phyloP scores from a whole-genome alignment of 2,797 vertebrate genomes.

The Platyrinchus mystaceus region DNA sequence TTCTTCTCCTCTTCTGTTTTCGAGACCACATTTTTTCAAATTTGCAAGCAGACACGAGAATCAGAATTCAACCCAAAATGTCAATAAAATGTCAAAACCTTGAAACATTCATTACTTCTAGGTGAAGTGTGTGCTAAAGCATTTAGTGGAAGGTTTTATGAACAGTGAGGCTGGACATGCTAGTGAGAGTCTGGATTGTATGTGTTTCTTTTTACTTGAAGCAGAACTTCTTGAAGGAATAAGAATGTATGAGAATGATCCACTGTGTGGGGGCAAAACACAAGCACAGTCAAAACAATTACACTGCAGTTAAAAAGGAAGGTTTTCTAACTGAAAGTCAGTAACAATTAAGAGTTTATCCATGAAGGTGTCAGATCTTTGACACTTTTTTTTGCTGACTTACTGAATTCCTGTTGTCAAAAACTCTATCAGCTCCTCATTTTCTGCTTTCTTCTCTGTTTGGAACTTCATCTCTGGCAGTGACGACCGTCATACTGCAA shows the following conservation, averaged over 20 bases:
- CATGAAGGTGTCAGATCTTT: neutral
- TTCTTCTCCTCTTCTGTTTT: neutral
- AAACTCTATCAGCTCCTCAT: neutral
- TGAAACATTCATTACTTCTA: neutral
- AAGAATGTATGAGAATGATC: neutral
- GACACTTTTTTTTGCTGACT: neutral
- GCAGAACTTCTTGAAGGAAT: neutral
- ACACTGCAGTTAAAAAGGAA: neutral
- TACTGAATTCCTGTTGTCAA: neutral
- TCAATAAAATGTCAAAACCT: neutral
- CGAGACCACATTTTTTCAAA: neutral
- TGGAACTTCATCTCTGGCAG: neutral
- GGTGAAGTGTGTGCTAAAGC: neutral
- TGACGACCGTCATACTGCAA: fast-evolving
- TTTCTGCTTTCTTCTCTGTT: neutral
- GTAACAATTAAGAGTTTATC: neutral
- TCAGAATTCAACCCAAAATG: neutral
- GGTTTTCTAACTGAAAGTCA: neutral
- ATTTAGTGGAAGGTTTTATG: neutral
- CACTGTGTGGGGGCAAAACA: neutral
- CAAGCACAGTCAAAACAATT: neutral
- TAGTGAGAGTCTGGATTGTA: neutral
- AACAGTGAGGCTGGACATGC: neutral
- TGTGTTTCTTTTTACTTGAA: neutral
- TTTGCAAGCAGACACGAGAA: neutral